phyloP scores from a whole-genome alignment of 2,797 vertebrate genomes.

The Atherinosoma microstoma region DNA sequence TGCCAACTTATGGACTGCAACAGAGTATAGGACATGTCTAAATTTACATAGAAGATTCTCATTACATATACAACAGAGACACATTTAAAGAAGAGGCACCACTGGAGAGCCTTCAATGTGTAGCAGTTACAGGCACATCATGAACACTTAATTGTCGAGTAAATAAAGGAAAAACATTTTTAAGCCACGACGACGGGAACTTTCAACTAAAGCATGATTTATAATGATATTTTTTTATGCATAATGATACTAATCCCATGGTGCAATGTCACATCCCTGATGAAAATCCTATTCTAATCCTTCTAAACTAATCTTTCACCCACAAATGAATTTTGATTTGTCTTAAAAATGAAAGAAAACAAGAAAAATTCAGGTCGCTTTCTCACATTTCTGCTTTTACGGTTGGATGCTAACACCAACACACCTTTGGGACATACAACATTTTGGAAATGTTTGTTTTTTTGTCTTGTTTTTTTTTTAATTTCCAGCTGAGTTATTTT shows the following conservation, averaged over 20 bases:
- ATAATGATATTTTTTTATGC: not conserved
- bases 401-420: not conserved
- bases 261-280: not conserved
- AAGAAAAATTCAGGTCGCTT: not conserved
- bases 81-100: too few species aligned
- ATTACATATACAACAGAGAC: too few species aligned
- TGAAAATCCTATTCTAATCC: not conserved
- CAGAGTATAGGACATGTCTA: not conserved
- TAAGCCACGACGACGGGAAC: not conserved
- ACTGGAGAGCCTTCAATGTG: too few species aligned
- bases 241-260: not conserved
- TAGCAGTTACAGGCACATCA: not conserved
- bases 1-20: constrained; percentile 3
- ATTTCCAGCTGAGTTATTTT: not conserved
- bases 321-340: not conserved
- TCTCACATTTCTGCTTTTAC: not conserved
- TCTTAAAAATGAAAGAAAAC: not conserved
- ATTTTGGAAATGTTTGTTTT: not conserved
- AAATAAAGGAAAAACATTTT: not conserved
- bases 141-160: not conserved
- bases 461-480: not conserved
- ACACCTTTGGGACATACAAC: not conserved
- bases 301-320: not conserved
- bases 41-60: too few species aligned
- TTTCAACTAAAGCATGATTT: not conserved